phyloP scores from a whole-genome alignment of 2,113 vertebrate species.

The Clarias gariepinus region DNA sequence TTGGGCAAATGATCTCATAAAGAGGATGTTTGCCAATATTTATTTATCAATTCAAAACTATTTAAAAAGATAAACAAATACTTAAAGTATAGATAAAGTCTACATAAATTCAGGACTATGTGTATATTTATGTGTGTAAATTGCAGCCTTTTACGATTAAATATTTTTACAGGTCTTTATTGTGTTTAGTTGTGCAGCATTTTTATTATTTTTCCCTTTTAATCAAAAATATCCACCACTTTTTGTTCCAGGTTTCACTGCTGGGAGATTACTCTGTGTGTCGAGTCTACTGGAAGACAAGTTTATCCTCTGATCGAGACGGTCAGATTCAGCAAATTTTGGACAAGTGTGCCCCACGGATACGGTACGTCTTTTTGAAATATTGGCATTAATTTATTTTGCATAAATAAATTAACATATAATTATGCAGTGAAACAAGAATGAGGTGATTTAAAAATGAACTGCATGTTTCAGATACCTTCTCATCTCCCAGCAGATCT shows the following conservation, averaged over 20 bases:
- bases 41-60: too few relatives aligned
- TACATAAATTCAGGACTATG: too few relatives aligned
- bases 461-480: conserved; percentile 73
- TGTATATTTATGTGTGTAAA: too few relatives aligned
- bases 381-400: not conserved
- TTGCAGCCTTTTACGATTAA: too few relatives aligned
- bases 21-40: too few relatives aligned
- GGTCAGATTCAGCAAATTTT: conserved; percentile 61
- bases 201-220: not conserved
- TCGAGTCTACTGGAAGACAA: conserved; percentile 79
- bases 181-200: too few relatives aligned
- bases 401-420: not conserved
- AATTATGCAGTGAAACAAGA: too few relatives aligned
- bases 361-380: conserved; percentile 69
- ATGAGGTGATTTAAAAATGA: not conserved
- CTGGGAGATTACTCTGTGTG: conserved; percentile 75
- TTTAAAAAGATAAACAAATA: too few relatives aligned
- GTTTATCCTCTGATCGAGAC: conserved; percentile 59
- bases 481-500: conserved; percentile 74
- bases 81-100: too few relatives aligned
- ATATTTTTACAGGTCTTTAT: too few relatives aligned
- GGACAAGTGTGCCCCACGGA: conserved; percentile 64
- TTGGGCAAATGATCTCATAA: too few relatives aligned
- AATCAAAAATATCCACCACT: not conserved
- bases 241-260: conserved; percentile 73